Base-by-base conservation (phyloP, 2,113 vertebrate species). In the Pangasianodon hypophthalmus region DNA sequence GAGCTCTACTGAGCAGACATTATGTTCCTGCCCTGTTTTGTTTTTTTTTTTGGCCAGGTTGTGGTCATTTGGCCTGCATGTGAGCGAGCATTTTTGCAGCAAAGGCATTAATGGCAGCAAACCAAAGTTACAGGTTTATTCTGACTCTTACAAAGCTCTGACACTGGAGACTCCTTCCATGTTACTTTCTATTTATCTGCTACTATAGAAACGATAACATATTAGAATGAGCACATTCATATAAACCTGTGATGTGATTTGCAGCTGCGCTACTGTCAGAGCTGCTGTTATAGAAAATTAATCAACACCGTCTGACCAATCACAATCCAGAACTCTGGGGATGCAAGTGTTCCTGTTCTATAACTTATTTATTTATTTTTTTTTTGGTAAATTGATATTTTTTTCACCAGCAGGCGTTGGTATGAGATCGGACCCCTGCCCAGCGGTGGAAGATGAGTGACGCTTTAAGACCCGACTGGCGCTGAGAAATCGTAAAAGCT, bases 391-490 rank as follows among this genome's bases (percentile, higher is more conserved):
- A 84, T 84, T 44, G 56, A 84, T 84, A 19, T 41, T 84, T 84
- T 81, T 62, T 84, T 41, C 56, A 46, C 37, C 56, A 37, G 56
- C 82, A 62, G 82, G 82, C 37, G 37, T 11, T 18, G 81, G 56
- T 44, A 16, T 62, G 18, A 84, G 54, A 26, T 54, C 29, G 50
- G n/a, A 3, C 32, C 3, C 71, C 56, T 26, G 56, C 56, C 82
- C 56, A 29, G 21, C 10, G 6, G 56, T 16, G 56, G 56, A 84
- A 1, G 82, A 46, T 44, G 82, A 84, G 56, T 84, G 82, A 60
- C 21, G 21, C 56, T 84, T 84, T 84, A 84, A 84, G 82, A 84
- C 82, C 82, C 32, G 56, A 24, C 85, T 52, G 67, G 64, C 46
- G n/a, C 46, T 50, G 85, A 71, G 85, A 86, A 26, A 62, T 62